These are phyloP conservation scores for Drosophila burlai DNA, from an alignment of 1,140 invertebrate genomes.

Conservation along the genomic window DNA sequence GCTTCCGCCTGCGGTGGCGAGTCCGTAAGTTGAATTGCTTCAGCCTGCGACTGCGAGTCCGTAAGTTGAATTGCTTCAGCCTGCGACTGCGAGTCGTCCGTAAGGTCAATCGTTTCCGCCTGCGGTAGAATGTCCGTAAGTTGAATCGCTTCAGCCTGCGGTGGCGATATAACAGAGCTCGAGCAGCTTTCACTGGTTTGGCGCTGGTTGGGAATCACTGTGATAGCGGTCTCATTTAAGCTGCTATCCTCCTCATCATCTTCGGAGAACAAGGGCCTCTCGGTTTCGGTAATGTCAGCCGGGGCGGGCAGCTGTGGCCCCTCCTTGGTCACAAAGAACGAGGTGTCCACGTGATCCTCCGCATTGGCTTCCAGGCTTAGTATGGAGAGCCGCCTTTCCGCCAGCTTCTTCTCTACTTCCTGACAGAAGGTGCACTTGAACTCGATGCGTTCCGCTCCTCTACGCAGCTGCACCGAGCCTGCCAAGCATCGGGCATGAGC, in stretches of 20 bases:
- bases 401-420: slow-evolving; percentile 33
- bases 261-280: background rate
- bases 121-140: background rate
- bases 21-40: too few species aligned
- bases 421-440: slow-evolving; percentile 46
- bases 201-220: slow-evolving; percentile 1
- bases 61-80: too few species aligned
- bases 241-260: background rate
- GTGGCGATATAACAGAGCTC: background rate
- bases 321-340: slow-evolving; percentile 29
- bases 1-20: background rate
- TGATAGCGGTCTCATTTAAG: background rate
- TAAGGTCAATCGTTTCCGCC: too few species aligned
- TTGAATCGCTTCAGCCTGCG: background rate
- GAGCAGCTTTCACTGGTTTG: too few species aligned
- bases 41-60: too few species aligned
- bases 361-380: too few species aligned
- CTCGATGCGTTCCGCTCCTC: background rate
- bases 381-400: background rate
- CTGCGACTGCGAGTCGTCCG: too few species aligned
- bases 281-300: too few species aligned
- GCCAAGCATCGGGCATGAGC: background rate
- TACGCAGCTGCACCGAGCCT: background rate
- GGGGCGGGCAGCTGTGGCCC: background rate
- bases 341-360: background rate